These are phyloP conservation scores for Adineta ricciae DNA, from an alignment of 2,888 invertebrate genomes.

Conservation along the genomic window DNA sequence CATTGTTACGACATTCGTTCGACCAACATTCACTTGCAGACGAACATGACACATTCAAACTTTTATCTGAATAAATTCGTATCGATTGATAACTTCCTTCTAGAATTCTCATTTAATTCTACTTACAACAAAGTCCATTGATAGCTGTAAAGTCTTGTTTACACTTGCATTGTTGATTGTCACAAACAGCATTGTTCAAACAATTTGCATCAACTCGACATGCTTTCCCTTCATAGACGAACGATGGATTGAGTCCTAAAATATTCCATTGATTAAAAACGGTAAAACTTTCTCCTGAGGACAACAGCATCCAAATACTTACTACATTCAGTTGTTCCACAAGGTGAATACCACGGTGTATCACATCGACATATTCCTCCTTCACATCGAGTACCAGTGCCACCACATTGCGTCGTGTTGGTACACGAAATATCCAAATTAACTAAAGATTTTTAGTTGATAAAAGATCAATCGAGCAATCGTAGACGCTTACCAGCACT, in stretches of 20 bases:
- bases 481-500: not conserved
- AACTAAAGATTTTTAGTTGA: not conserved
- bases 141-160: not conserved
- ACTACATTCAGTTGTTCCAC: not conserved
- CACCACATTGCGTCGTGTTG: not conserved
- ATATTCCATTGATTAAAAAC: no score
- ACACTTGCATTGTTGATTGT: not conserved
- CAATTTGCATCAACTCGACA: not conserved
- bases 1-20: not conserved
- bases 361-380: not conserved
- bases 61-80: not conserved
- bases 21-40: not conserved
- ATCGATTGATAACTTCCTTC: not conserved
- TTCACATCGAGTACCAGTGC: not conserved
- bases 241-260: not conserved
- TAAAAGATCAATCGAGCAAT: not conserved
- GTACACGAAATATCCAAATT: not conserved
- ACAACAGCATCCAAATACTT: not conserved
- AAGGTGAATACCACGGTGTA: not conserved
- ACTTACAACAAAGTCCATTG: not conserved
- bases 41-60: not conserved
- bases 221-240: not conserved
- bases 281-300: not conserved
- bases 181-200: not conserved
- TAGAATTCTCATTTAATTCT: not conserved